Percentiles rank a stretch among this genome's conserved stretches.
Evolutionary conservation across 92 coral and sea anemone species (phyloP).

Genomic region (Epizoanthus rinbou): DNA sequence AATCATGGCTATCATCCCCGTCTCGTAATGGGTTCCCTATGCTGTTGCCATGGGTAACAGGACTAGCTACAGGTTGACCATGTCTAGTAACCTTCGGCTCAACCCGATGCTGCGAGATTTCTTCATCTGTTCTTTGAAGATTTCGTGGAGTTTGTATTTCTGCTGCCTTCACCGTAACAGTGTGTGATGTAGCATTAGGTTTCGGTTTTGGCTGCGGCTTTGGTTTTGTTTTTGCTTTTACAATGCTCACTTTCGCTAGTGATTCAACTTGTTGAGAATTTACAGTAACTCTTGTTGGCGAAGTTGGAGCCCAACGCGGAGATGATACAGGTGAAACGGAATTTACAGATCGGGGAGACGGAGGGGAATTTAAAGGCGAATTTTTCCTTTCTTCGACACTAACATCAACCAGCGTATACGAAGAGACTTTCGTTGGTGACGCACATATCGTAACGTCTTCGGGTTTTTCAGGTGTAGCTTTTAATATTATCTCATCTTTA

Average conservation of each 20-base stretch:
- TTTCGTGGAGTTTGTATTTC: neutral
- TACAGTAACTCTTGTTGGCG: conserved; percentile 31
- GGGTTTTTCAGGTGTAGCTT: conserved; percentile 21
- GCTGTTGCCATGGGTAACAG: neutral
- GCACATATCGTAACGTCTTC: conserved; percentile 1
- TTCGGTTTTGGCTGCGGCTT: conserved; percentile 23
- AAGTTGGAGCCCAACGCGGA: neutral
- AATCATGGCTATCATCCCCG: conserved; percentile 19
- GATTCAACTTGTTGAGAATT: conserved; percentile 34
- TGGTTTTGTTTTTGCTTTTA: conserved; percentile 2
- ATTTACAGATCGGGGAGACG: neutral
- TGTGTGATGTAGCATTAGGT: neutral
- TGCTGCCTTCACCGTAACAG: neutral
- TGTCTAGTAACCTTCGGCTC: conserved; percentile 1
- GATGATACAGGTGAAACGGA: conserved; percentile 16
- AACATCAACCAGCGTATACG: conserved; percentile 13
- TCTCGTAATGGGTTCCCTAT: neutral
- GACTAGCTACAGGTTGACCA: neutral
- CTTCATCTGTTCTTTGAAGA: conserved; percentile 6
- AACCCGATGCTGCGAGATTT: conserved; percentile 6
- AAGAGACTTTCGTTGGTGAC: conserved; percentile 12
- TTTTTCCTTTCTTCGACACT: conserved; percentile 11
- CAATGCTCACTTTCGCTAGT: neutral
- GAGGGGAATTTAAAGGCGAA: neutral
- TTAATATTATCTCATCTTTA: conserved; percentile 15